phyloP scores from a whole-genome alignment of 2,113 vertebrate genomes.

The Pseudonaja textilis region DNA sequence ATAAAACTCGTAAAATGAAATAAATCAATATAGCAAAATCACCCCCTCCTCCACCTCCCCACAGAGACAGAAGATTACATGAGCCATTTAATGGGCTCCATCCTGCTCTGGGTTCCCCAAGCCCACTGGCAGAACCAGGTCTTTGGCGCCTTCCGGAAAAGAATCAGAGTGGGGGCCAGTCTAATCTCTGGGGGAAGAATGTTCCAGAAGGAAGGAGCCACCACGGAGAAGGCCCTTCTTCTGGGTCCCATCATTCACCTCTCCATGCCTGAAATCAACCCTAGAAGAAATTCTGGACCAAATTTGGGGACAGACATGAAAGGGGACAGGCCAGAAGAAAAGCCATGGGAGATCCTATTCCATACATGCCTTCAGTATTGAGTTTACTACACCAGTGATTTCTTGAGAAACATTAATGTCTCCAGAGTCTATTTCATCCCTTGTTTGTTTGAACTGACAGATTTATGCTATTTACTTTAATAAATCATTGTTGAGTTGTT shows the following conservation, averaged over 20 bases:
- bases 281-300: not conserved
- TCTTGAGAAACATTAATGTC: slow-evolving; percentile 57
- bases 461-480: slow-evolving; percentile 53
- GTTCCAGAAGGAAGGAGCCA: no score
- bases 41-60: no score
- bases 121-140: no score
- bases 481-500: slow-evolving; percentile 51
- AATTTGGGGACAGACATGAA: not conserved
- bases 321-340: not conserved
- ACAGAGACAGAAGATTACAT: no score
- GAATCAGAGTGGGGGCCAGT: no score
- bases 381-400: slow-evolving; percentile 55
- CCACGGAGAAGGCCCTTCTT: no score
- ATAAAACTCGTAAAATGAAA: no score
- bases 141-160: no score
- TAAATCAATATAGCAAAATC: no score
- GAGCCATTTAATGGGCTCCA: no score
- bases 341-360: not conserved
- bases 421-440: slow-evolving; percentile 40
- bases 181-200: no score
- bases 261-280: not conserved
- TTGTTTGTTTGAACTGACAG: slow-evolving; percentile 49
- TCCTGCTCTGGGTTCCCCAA: no score
- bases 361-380: not conserved
- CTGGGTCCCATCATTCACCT: not conserved